Base-by-base conservation (phyloP, 2,888 invertebrate species). In the Tenthredo notha region DNA sequence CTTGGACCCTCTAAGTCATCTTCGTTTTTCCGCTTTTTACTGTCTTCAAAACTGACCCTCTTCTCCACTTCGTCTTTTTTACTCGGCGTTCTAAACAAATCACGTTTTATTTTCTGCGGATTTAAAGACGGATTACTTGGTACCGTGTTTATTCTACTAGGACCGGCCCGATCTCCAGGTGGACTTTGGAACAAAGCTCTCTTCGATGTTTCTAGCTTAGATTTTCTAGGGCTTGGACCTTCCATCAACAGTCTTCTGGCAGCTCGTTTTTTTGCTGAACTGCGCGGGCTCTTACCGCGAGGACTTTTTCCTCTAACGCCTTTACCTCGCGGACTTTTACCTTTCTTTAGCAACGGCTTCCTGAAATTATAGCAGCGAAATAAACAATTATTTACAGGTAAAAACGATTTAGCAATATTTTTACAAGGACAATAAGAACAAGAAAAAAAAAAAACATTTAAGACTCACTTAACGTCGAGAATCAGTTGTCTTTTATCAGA, bases 111-210 rank as follows among this genome's bases (percentile, higher is more conserved):
- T 87, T 94, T 95, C 91, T 95, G 95, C 90, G 88, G 95, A 90
- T 90, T 95, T 91, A 84, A 94, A 93, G 86, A 94, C 84, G 90
- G 94, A 91, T 88, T 95, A 85, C 85, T 92, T 85, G 84, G 88
- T 82, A 3, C 93, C 9, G 78, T 54, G 50, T 85, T 77, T 40
- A 85, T 82, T 94, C 94, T 87, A 88, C 93, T 93, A n/a, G 92
- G 91, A 21, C 92, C 92, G 54, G 92, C 90, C 43, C 89, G 90
- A 65, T 92, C 92, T 2, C 88, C 75, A 3, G 93, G 95, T 1
- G 97, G 97, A 91, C 97, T 97, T 89, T 96, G 95, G 89, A 97
- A 97, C 1, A 97, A 92, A 0, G 97, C 97, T 85, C 97, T 94
- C 88, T 97, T 97, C 0, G 96, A 94, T 0, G 95, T 94, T 90